Conservation (phyloP, 2,888 invertebrate genomes). For the Sphinx pinastri region DNA sequence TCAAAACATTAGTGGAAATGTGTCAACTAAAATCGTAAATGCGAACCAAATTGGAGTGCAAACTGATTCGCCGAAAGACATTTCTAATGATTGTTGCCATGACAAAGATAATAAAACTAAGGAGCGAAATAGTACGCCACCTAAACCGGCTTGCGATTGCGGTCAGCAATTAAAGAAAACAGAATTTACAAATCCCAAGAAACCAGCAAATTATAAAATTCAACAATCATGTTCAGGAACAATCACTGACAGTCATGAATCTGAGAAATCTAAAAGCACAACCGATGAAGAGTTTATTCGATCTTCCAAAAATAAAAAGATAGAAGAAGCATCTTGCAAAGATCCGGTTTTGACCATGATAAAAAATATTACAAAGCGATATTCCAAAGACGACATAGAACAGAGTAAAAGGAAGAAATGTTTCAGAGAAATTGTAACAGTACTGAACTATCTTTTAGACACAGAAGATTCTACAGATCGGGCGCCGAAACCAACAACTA, state of each 20-base stretch:
- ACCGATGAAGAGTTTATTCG: neutral
- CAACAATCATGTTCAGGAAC: conserved; percentile 25
- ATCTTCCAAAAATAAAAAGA: neutral
- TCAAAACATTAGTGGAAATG: conserved; percentile 10
- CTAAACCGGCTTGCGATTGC: neutral
- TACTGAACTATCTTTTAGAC: conserved; percentile 72
- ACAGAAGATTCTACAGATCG: conserved; percentile 65
- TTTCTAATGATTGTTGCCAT: neutral
- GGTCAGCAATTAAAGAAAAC: neutral
- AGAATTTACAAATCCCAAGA: neutral
- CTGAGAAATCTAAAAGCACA: conserved; percentile 20
- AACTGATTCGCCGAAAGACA: conserved; percentile 34
- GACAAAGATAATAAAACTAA: neutral
- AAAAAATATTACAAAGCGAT: conserved; percentile 72
- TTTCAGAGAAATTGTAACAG: conserved; percentile 70
- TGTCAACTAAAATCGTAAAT: neutral
- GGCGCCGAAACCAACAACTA: conserved; percentile 33
- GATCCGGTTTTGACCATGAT: conserved; percentile 69
- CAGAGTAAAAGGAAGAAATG: conserved; percentile 70
- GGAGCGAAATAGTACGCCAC: neutral
- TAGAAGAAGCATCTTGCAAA: neutral
- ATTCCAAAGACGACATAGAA: conserved; percentile 65
- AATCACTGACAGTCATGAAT: neutral
- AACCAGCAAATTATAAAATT: conserved; percentile 32
- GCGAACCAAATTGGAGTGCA: conserved; percentile 40